These are phyloP conservation scores for Cryptocephalus primarius DNA, from an alignment of 2,888 invertebrate genomes.

Conservation along the genomic window DNA sequence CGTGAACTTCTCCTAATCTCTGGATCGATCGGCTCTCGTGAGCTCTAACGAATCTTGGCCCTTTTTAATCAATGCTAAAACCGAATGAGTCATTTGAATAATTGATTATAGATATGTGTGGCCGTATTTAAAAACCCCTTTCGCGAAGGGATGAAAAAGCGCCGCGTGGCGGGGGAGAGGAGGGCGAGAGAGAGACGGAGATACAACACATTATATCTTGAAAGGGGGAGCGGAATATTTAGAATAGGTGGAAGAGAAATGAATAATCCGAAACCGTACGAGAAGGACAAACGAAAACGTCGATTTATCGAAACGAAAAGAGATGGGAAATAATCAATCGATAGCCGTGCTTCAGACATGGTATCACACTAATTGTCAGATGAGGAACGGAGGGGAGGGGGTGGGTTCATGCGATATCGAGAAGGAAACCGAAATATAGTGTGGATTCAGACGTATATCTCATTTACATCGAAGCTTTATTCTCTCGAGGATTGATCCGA, in stretches of 20 bases:
- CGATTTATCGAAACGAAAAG: constrained; percentile 24
- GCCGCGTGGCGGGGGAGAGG: constrained; percentile 12
- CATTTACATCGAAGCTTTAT: constrained; percentile 15
- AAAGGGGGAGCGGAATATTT: constrained; percentile 14
- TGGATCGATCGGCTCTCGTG: too few relatives aligned
- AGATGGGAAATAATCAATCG: constrained; percentile 33
- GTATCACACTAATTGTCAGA: constrained; percentile 38
- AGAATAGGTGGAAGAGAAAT: constrained; percentile 17
- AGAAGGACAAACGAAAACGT: constrained; percentile 27
- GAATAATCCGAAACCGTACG: constrained; percentile 22
- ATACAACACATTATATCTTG: constrained; percentile 19
- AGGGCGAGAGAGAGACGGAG: constrained; percentile 2
- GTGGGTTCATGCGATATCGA: constrained; percentile 16
- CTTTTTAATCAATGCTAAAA: constrained; percentile 17
- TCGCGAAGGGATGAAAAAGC: constrained; percentile 16
- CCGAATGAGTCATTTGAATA: constrained; percentile 26
- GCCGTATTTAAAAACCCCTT: constrained; percentile 24
- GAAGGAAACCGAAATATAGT: constrained; percentile 17
- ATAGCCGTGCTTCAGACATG: constrained; percentile 32
- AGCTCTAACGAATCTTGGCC: constrained; percentile 10
- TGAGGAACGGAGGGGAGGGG: constrained; percentile 14
- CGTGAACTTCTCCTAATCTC: too few relatives aligned
- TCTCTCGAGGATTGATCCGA: constrained; percentile 15
- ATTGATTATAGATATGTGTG: constrained; percentile 26
- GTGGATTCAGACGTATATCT: constrained; percentile 13